These are phyloP conservation scores for Abscondita cerata DNA, from an alignment of 2,888 invertebrate genomes.

Conservation along the genomic window DNA sequence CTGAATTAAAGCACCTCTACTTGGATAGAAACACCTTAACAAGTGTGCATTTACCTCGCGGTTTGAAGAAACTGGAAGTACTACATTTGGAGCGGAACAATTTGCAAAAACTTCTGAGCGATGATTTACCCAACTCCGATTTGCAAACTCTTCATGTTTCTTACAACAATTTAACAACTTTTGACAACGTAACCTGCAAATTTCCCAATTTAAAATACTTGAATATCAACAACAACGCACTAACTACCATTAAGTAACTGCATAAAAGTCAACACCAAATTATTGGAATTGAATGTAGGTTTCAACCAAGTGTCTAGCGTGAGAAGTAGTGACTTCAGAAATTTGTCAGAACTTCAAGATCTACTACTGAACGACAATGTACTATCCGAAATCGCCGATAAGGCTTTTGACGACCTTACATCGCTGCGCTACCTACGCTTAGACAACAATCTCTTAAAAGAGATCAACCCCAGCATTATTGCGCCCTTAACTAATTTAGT, in stretches of 20 bases:
- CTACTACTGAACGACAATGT: too few relatives aligned
- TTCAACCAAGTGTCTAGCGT: too few relatives aligned
- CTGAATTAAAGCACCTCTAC: not conserved
- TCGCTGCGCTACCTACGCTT: too few relatives aligned
- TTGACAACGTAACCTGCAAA: not conserved
- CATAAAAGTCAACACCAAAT: not conserved
- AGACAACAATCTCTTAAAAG: too few relatives aligned
- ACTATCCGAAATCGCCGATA: too few relatives aligned
- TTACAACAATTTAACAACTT: not conserved
- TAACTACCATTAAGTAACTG: constrained; percentile 48
- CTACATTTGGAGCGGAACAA: not conserved
- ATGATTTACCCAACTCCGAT: too few relatives aligned
- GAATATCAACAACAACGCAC: constrained; percentile 50
- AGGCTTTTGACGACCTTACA: too few relatives aligned
- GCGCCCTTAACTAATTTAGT: too few relatives aligned
- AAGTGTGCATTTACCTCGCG: not conserved
- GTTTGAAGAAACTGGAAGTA: not conserved
- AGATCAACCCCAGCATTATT: too few relatives aligned
- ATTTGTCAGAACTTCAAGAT: too few relatives aligned
- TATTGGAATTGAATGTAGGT: too few relatives aligned
- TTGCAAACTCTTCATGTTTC: not conserved
- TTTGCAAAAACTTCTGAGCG: not conserved
- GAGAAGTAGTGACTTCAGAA: too few relatives aligned
- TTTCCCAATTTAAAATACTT: constrained; percentile 4
- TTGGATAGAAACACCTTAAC: not conserved